These are phyloP conservation scores for Macrotrachela quadricornifera DNA, from an alignment of 1,140 invertebrate species.

Conservation along the genomic window DNA sequence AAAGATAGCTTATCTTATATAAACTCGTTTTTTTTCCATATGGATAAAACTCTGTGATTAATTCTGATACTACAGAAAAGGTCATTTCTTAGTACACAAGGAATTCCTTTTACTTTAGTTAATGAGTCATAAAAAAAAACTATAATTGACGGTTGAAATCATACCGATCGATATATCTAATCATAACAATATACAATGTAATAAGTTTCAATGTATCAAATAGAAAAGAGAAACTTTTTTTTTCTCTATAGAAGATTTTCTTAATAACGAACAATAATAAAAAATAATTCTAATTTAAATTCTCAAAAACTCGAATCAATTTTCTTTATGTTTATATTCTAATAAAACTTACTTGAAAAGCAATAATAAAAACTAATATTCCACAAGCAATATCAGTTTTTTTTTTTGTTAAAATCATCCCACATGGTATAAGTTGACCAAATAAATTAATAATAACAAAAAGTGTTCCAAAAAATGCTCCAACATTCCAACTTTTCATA, in stretches of 20 bases:
- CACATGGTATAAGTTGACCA: conserved; percentile 78
- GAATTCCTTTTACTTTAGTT: too few species aligned
- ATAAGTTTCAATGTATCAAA: not conserved
- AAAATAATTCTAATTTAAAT: too few species aligned
- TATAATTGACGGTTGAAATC: too few species aligned
- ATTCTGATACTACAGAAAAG: too few species aligned
- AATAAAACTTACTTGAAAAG: conserved; percentile 47
- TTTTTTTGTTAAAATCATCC: conserved; percentile 75
- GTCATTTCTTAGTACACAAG: too few species aligned
- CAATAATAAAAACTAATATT: conserved; percentile 79
- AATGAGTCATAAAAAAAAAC: too few species aligned
- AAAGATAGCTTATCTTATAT: too few species aligned
- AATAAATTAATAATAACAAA: conserved; percentile 80
- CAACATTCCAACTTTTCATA: conserved; percentile 26
- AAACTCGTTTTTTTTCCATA: too few species aligned
- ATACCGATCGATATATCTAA: too few species aligned
- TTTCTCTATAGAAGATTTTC: not conserved
- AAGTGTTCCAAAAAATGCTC: conserved; percentile 53
- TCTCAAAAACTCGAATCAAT: not conserved
- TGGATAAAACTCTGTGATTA: too few species aligned
- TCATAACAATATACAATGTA: too few species aligned
- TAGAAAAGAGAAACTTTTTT: not conserved
- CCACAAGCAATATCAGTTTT: conserved; percentile 83
- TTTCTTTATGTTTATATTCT: not conserved
- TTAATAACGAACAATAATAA: too few species aligned